Percentiles rank a stretch among this genome's conserved stretches.
Conservation (phyloP, 2,888 invertebrate species). For the Parasteatoda lunata region DNA sequence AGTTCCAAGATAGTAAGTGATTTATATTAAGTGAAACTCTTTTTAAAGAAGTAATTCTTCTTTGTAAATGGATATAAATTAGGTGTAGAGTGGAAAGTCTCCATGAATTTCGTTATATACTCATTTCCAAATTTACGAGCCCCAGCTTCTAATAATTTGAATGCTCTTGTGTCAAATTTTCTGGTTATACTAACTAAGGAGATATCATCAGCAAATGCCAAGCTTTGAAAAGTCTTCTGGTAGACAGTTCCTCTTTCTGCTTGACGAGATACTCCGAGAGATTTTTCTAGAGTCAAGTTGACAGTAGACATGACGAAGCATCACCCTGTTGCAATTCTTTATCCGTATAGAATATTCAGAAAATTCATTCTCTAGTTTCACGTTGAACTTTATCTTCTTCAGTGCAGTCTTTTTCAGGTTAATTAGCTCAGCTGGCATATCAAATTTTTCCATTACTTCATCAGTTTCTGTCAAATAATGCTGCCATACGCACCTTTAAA, state of each 20-base stretch:
- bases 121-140: neutral
- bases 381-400: neutral
- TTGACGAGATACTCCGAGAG: no score
- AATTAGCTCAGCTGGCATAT: neutral
- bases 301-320: neutral
- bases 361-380: neutral
- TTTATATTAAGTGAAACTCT: neutral
- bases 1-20: neutral
- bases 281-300: neutral
- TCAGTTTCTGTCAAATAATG: neutral
- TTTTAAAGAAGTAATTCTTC: neutral
- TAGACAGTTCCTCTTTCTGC: neutral
- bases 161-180: neutral
- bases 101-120: neutral
- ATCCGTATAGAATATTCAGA: neutral
- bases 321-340: neutral
- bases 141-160: neutral
- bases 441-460: neutral
- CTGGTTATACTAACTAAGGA: neutral
- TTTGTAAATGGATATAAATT: neutral
- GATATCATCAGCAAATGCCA: neutral
- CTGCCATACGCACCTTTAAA: neutral
- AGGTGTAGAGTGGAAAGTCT: neutral
- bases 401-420: neutral
- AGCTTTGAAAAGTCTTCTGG: neutral